Conservation (phyloP, 2,797 vertebrate genomes). For the Bradypodion pumilum region DNA sequence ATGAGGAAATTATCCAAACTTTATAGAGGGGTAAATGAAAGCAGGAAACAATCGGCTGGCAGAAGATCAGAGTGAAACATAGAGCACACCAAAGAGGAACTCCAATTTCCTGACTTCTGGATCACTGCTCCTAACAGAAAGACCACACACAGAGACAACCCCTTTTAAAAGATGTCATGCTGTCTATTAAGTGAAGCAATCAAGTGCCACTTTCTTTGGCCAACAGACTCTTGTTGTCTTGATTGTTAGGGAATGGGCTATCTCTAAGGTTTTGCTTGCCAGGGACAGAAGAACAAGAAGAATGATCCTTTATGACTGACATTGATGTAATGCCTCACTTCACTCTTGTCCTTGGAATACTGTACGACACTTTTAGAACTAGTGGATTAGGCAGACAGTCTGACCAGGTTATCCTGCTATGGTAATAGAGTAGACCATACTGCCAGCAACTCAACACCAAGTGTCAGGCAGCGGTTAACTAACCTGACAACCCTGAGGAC, state of each 20-base stretch:
- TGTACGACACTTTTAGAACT: no score
- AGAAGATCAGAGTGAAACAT: neutral
- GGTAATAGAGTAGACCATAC: no score
- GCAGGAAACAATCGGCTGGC: slow-evolving; percentile 9
- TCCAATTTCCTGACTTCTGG: slow-evolving; percentile 36
- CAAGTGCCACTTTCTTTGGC: slow-evolving; percentile 14
- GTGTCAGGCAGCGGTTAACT: no score
- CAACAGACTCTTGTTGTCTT: neutral
- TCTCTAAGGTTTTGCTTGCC: neutral
- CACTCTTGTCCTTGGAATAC: neutral
- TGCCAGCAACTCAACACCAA: no score
- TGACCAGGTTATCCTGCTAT: no score
- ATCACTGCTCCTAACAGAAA: slow-evolving; percentile 34
- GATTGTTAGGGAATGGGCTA: neutral
- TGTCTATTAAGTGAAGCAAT: neutral
- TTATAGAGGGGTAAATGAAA: slow-evolving; percentile 13
- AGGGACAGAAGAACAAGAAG: neutral
- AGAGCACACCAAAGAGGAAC: neutral
- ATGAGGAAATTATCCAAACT: slow-evolving; percentile 10
- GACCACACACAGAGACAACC: slow-evolving; percentile 59
- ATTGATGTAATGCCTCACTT: neutral
- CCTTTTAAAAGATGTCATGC: neutral
- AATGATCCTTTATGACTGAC: neutral
- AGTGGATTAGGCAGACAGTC: neutral
- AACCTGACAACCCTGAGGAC: no score